Evolutionary conservation across 2,113 vertebrate species (phyloP).

Genomic region (Brevimyrus niger): DNA sequence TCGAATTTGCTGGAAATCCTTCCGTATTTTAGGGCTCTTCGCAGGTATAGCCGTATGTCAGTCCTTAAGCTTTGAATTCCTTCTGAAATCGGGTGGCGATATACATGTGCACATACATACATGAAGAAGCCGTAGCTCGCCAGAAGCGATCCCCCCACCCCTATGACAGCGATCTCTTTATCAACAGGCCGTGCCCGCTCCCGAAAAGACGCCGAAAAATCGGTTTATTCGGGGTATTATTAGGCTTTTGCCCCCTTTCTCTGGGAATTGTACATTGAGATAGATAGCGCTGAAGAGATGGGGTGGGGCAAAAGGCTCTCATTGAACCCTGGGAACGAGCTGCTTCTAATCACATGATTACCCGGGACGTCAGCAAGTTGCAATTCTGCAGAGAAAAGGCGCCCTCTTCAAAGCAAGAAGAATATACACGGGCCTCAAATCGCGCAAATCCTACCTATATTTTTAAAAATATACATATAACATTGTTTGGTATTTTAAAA

Average conservation of each 20-base stretch:
- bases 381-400: conserved; percentile 59
- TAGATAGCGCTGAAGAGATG: conserved; percentile 60
- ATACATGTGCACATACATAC: conserved; percentile 59
- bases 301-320: conserved; percentile 79
- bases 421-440: not conserved
- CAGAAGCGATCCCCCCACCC: conserved; percentile 45
- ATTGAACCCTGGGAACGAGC: conserved; percentile 75
- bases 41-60: conserved; percentile 57
- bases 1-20: conserved; percentile 39
- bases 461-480: not conserved
- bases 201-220: conserved; percentile 30
- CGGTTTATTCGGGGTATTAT: conserved; percentile 42
- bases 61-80: conserved; percentile 49
- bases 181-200: conserved; percentile 38
- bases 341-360: conserved; percentile 70
- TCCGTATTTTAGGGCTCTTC: conserved; percentile 44
- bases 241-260: conserved; percentile 53
- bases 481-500: not conserved
- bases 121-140: conserved; percentile 53
- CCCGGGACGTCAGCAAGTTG: conserved; percentile 65
- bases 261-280: conserved; percentile 61
- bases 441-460: not conserved
- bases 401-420: conserved; percentile 65
- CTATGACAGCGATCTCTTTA: conserved; percentile 40
- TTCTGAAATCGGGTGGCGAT: conserved; percentile 51